phyloP scores from a whole-genome alignment of 2,888 invertebrate genomes.

The Alviniconcha strummeri region DNA sequence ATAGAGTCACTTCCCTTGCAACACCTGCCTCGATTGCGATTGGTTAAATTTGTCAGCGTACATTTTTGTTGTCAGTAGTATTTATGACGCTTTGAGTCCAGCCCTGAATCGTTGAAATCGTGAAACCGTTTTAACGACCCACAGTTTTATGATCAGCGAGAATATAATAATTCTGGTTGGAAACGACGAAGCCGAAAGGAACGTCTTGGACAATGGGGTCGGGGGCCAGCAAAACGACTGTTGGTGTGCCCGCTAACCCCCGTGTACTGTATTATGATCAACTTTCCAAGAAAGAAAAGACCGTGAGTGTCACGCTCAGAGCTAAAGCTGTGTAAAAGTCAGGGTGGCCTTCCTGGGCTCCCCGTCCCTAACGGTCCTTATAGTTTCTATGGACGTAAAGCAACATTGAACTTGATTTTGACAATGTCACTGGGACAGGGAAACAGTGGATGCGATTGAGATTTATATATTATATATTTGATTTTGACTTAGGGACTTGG shows the following conservation, averaged over 20 bases:
- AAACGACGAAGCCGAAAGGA: too few relatives aligned
- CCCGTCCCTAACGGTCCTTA: neutral
- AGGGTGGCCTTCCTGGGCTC: neutral
- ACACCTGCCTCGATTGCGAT: neutral
- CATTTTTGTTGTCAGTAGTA: constrained; percentile 42
- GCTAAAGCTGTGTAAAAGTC: too few relatives aligned
- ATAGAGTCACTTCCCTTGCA: neutral
- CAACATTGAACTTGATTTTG: too few relatives aligned
- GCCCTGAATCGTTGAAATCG: neutral
- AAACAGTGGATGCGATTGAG: too few relatives aligned
- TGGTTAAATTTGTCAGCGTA: neutral
- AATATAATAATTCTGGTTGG: too few relatives aligned
- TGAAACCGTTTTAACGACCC: too few relatives aligned
- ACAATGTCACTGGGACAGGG: too few relatives aligned
- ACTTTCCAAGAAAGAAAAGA: constrained; percentile 51
- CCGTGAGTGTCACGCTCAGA: constrained; percentile 37
- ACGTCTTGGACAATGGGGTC: constrained; percentile 50
- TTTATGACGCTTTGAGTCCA: constrained; percentile 44
- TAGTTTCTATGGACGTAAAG: too few relatives aligned
- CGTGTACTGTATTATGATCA: constrained; percentile 52
- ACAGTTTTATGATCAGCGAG: too few relatives aligned
- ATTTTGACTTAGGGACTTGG: too few relatives aligned
- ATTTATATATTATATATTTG: too few relatives aligned
- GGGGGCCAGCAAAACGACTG: constrained; percentile 48
- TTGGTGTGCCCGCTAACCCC: constrained; percentile 59